Evolutionary conservation across 2,888 invertebrate genomes (phyloP), one percentile per base, ranked within the genome.

Genomic region (Dryobota labecula): DNA sequence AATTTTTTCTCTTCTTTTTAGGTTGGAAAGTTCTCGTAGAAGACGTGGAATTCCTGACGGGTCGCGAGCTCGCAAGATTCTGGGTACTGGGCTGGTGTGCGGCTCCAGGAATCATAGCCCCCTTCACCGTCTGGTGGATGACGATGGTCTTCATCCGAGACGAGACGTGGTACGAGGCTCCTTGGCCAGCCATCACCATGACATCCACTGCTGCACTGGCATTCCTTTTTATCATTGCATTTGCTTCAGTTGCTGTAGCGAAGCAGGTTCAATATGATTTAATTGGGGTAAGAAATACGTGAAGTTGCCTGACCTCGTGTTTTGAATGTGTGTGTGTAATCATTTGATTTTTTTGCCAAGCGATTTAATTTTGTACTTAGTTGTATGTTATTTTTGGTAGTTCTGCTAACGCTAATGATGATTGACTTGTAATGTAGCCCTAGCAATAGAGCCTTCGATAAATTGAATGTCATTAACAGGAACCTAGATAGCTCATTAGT

Each of bases 261-360:
- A 91, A 86, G 83, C 95, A 95, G 86, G 92, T 92, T 38, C 95
- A 95, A 73, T 95, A 92, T 73, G 94, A 94, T 73, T 65, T 90
- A 20, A 54, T 86, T 30, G 88, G 79, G 86, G 92, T 93, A 85
- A 90, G 89, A 65, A 54, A 53, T 54, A 24, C 20, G 15, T 69
- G 11, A 45, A 38, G 13, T 36, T 45, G 43, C 13, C 24, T 33
- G 54, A 24, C 3, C 2, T 43, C 36, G 7, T 57, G 13, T 56
- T 27, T 27, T 24, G 7, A 36, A 2, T 27, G 30, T 24, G 30
- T 47, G 27, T 38, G 7, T 33, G 15, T n/a, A 2, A 41, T 57
- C 0, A 2, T 53, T 33, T 57, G 2, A 7, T 38, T 53, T 33
- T 27, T 18, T 33, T 49, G 43, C 13, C 27, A 7, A 30, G 56